Evolutionary conservation across 2,113 vertebrate species (phyloP).

Genomic region (Mormyrus lacerda): DNA sequence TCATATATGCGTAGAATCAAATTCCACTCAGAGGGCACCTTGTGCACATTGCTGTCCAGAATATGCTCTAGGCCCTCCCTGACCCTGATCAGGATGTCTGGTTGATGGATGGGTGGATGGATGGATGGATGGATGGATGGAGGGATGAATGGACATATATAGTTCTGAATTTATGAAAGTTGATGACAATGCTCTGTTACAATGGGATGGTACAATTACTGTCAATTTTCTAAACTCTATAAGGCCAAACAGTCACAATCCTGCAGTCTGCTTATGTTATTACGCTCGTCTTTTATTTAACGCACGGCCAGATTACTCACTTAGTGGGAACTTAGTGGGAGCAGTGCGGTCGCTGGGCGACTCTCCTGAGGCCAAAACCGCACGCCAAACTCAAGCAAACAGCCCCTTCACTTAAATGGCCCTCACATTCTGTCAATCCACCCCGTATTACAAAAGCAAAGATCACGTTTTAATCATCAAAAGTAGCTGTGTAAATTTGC

Average conservation of each 20-base stretch:
- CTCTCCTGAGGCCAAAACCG: neutral
- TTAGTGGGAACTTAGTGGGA: neutral
- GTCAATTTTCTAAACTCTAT: neutral
- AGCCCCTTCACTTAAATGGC: constrained; percentile 15
- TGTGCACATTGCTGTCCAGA: neutral
- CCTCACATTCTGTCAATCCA: neutral
- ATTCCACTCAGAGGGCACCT: neutral
- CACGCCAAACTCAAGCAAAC: neutral
- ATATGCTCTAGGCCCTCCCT: neutral
- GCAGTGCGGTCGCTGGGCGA: neutral
- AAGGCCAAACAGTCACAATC: neutral
- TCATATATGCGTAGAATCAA: neutral
- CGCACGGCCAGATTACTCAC: neutral
- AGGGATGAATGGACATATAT: neutral
- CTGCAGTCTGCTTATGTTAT: neutral
- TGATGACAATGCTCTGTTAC: neutral
- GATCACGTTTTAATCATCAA: neutral
- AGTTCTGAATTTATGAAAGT: neutral
- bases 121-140: no score
- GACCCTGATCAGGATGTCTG: neutral
- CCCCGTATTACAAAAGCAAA: neutral
- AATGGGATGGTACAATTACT: neutral
- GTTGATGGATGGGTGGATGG: neutral
- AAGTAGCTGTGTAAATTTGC: neutral
- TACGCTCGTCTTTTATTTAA: neutral